Evolutionary conservation across 2,797 vertebrate genomes (phyloP).

Genomic region (Astyanax mexicanus): DNA sequence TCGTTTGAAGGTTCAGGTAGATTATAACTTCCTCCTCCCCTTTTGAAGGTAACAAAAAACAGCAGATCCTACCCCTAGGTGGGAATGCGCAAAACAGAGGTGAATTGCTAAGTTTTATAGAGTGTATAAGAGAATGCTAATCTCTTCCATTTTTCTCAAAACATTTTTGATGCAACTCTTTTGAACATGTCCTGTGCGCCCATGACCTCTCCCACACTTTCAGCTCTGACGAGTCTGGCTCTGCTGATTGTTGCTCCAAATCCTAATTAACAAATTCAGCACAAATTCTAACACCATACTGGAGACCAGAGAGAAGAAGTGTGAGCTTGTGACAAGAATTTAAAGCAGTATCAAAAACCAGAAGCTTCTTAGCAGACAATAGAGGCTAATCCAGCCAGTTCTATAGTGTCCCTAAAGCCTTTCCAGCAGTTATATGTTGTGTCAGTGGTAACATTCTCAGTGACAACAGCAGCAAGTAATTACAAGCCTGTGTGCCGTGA

Average conservation of each 20-base stretch:
- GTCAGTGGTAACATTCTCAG: constrained; percentile 1
- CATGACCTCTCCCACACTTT: not conserved
- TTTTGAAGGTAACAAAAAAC: too few relatives aligned
- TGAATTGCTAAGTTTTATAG: too few relatives aligned
- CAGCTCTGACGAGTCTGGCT: not conserved
- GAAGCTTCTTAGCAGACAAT: constrained; percentile 4
- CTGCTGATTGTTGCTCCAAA: not conserved
- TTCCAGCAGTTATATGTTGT: not conserved
- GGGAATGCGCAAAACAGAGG: too few relatives aligned
- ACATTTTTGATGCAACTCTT: not conserved
- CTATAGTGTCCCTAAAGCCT: not conserved
- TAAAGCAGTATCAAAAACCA: constrained; percentile 4
- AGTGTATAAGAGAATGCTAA: too few relatives aligned
- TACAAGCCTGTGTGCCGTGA: not conserved
- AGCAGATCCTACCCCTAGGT: too few relatives aligned
- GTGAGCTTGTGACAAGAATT: constrained; percentile 1
- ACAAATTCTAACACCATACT: not conserved
- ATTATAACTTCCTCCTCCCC: too few relatives aligned
- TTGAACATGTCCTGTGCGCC: not conserved
- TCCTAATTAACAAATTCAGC: not conserved
- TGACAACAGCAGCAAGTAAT: constrained; percentile 7
- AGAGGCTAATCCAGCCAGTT: not conserved
- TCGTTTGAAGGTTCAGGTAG: too few relatives aligned
- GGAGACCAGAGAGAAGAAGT: not conserved
- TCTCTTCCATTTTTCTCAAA: too few relatives aligned